These are phyloP conservation scores for Tarsius wallacei DNA, from an alignment of 2,797 vertebrate species.

Conservation along the genomic window DNA sequence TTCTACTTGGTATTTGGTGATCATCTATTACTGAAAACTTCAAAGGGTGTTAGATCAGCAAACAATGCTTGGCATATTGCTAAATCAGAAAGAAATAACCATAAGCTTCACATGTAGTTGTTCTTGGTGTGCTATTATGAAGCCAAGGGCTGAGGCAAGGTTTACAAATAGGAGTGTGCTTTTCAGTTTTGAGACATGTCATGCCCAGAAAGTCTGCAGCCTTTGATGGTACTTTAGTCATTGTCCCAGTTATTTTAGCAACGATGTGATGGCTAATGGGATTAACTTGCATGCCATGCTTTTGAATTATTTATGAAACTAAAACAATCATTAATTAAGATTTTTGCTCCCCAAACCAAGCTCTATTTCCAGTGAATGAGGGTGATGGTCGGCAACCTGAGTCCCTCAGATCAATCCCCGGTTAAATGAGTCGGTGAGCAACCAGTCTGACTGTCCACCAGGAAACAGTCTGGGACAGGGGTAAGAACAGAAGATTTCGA, in stretches of 20 bases:
- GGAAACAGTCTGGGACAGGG: neutral
- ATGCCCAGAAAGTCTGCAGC: neutral
- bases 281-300: neutral
- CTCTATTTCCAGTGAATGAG: neutral
- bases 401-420: neutral
- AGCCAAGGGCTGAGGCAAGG: neutral
- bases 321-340: neutral
- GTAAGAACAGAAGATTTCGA: neutral
- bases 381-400: neutral
- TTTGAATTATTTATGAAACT: conserved; percentile 15
- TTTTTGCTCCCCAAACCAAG: conserved; percentile 11
- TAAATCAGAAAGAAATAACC: conserved; percentile 11
- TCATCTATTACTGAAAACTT: neutral
- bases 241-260: neutral
- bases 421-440: neutral
- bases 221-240: neutral
- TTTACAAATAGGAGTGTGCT: neutral
- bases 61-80: neutral
- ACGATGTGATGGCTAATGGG: neutral
- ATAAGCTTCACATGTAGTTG: neutral
- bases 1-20: neutral
- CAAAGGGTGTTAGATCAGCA: neutral
- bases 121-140: neutral
- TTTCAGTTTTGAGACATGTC: neutral
- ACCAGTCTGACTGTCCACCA: neutral